phyloP scores from a whole-genome alignment of 2,888 invertebrate genomes.

The Atherix ibis region DNA sequence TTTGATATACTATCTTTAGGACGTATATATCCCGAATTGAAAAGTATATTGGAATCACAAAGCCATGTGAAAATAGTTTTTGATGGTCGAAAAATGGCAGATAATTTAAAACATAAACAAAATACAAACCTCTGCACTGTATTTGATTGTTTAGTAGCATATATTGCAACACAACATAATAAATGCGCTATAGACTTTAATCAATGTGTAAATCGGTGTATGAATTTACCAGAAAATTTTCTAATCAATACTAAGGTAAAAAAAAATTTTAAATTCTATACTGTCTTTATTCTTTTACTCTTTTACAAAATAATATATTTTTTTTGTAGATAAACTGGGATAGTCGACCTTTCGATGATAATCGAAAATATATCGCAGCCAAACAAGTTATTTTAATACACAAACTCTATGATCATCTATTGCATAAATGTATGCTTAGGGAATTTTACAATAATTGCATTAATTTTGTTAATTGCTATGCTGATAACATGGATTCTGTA shows the following conservation, averaged over 20 bases:
- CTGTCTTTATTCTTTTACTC: background rate
- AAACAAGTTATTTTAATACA: slow-evolving; percentile 17
- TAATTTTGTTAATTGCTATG: slow-evolving; percentile 15
- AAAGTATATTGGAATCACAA: slow-evolving; percentile 15
- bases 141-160: slow-evolving; percentile 20
- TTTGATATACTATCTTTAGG: slow-evolving; percentile 19
- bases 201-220: slow-evolving; percentile 13
- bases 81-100: slow-evolving; percentile 16
- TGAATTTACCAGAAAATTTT: slow-evolving; percentile 15
- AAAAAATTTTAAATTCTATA: background rate
- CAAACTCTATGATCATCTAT: slow-evolving; percentile 18
- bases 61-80: slow-evolving; percentile 17
- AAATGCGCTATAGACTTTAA: slow-evolving; percentile 13
- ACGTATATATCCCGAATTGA: slow-evolving; percentile 17
- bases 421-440: slow-evolving; percentile 18
- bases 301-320: background rate
- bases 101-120: slow-evolving; percentile 18
- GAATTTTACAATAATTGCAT: slow-evolving; percentile 18
- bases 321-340: slow-evolving; percentile 3
- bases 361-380: slow-evolving; percentile 12
- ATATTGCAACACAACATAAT: slow-evolving; percentile 14
- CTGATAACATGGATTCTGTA: slow-evolving; percentile 14
- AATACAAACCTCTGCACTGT: slow-evolving; percentile 15
- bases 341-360: slow-evolving; percentile 14
- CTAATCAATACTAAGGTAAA: slow-evolving; percentile 11